Evolutionary conservation across 2,888 invertebrate species (phyloP).

Genomic region (Pinctada fucata): DNA sequence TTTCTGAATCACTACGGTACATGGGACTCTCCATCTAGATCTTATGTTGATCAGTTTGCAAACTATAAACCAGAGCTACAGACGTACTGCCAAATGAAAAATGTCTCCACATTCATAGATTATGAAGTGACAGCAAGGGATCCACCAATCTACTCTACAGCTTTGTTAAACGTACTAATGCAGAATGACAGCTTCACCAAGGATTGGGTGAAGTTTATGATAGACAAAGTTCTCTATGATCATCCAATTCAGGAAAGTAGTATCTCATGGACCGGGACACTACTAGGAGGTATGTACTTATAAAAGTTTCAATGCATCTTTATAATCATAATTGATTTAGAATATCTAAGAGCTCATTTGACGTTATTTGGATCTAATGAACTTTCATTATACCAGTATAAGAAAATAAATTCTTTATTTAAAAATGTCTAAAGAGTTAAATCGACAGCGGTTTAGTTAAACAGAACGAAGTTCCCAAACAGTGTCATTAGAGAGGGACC

Average conservation of each 20-base stretch:
- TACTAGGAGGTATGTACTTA: conserved; percentile 39
- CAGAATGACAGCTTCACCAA: conserved; percentile 34
- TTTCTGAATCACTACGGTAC: conserved; percentile 34
- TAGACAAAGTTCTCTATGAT: conserved; percentile 1
- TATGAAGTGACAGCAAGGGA: conserved; percentile 42
- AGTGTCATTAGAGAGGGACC: too few species aligned
- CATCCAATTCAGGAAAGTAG: conserved; percentile 9
- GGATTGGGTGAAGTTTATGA: conserved; percentile 9
- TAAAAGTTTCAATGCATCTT: background rate
- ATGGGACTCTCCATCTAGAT: conserved; percentile 20
- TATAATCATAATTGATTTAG: background rate
- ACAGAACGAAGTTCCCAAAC: too few species aligned
- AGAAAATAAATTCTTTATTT: too few species aligned
- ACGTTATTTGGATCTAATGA: too few species aligned
- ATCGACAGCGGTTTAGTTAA: too few species aligned
- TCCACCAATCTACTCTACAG: conserved; percentile 22
- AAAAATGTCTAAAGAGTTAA: too few species aligned
- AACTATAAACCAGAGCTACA: conserved; percentile 22
- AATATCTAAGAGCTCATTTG: too few species aligned
- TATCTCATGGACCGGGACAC: conserved; percentile 20
- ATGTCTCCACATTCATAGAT: conserved; percentile 42
- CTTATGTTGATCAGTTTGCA: conserved; percentile 25
- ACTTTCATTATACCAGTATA: too few species aligned
- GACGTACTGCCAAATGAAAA: conserved; percentile 8
- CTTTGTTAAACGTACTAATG: conserved; percentile 37